Percentiles rank a stretch among this genome's conserved stretches.
Conservation (phyloP, 2,113 vertebrate genomes). For the Nerophis ophidion region DNA sequence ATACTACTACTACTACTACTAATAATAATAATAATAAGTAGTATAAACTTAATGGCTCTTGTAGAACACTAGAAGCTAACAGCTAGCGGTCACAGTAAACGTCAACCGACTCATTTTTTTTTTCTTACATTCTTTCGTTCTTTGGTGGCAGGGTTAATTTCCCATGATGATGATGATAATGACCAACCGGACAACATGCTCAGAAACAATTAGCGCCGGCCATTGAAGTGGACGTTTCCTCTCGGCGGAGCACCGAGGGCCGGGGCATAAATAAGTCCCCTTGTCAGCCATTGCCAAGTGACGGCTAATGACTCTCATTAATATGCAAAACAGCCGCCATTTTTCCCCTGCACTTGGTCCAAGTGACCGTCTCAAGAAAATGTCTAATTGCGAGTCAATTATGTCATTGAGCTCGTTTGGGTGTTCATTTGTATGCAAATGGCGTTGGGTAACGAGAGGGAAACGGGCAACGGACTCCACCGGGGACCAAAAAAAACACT, state of each 20-base stretch:
- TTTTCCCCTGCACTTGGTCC: conserved; percentile 57
- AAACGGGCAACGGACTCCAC: conserved; percentile 58
- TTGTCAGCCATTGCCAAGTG: conserved; percentile 73
- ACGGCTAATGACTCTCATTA: conserved; percentile 81
- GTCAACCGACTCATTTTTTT: conserved; percentile 59
- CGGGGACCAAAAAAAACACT: conserved; percentile 62
- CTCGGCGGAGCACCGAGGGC: conserved; percentile 68
- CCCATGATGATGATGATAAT: conserved; percentile 70
- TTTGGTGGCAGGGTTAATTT: conserved; percentile 63
- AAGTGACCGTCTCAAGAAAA: conserved; percentile 77
- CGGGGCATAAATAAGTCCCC: conserved; percentile 74
- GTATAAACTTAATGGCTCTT: conserved; percentile 40
- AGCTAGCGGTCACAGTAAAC: conserved; percentile 58
- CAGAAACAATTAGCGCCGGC: conserved; percentile 75
- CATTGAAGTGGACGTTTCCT: conserved; percentile 69
- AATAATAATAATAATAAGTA: too few species aligned
- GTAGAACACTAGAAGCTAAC: conserved; percentile 65
- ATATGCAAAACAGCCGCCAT: conserved; percentile 78
- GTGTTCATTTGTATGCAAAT: conserved; percentile 86
- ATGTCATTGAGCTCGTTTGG: conserved; percentile 80
- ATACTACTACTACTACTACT: too few species aligned
- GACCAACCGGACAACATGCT: conserved; percentile 70
- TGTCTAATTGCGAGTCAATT: conserved; percentile 83
- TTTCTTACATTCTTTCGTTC: neutral
- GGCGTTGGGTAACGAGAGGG: conserved; percentile 36